Conservation (phyloP, 2,888 invertebrate genomes). For the Marronus borbonicus region DNA sequence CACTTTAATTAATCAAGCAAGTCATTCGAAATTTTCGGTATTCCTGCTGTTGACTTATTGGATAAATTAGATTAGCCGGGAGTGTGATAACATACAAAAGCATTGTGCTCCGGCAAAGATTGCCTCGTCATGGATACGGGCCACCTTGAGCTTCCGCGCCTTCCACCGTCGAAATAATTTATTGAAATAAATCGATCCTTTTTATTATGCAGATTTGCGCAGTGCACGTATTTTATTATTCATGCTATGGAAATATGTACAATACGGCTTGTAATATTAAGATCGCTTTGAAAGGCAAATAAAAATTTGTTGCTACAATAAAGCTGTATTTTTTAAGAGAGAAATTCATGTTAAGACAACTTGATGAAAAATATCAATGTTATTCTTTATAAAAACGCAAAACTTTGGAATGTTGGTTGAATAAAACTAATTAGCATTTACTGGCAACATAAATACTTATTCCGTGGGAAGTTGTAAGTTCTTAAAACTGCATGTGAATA, state of each 20-base stretch:
- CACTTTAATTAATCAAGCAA: conserved; percentile 45
- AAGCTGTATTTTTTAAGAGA: too few species aligned
- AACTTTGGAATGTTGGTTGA: too few species aligned
- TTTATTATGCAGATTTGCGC: conserved; percentile 25
- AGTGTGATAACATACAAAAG: conserved; percentile 35
- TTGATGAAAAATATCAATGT: too few species aligned
- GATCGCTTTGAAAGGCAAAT: background rate
- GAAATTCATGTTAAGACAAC: too few species aligned
- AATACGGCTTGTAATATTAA: background rate
- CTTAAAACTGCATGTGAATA: too few species aligned
- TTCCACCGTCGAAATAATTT: conserved; percentile 31
- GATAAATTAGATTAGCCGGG: conserved; percentile 45
- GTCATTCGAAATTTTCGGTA: conserved; percentile 46
- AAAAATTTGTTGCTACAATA: background rate
- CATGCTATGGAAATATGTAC: background rate
- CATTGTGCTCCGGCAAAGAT: conserved; percentile 35
- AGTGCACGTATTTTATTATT: conserved; percentile 13
- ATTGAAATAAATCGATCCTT: conserved; percentile 19
- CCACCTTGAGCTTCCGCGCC: background rate
- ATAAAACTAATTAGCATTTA: too few species aligned
- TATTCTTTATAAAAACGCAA: too few species aligned
- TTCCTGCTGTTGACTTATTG: conserved; percentile 42
- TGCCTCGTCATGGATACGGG: conserved; percentile 32
- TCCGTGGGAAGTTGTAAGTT: too few species aligned
- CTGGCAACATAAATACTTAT: too few species aligned